Evolutionary conservation across 2,888 invertebrate genomes (phyloP), one percentile per base, ranked within the genome.

Genomic region (Dryococelus australis): DNA sequence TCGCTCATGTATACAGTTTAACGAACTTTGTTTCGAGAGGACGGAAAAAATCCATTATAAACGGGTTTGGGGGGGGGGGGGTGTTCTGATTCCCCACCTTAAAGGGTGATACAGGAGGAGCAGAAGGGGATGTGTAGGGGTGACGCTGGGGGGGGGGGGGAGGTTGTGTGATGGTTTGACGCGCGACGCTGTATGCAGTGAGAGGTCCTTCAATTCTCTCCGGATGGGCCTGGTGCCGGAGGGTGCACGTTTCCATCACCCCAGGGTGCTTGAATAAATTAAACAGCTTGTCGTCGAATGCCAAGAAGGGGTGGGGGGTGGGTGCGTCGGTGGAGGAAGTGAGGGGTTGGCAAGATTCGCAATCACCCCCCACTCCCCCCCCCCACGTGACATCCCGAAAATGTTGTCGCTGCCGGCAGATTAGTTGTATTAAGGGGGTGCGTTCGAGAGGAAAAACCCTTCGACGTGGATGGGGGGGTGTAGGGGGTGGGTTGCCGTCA

Each of bases 371-470:
- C 47, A 47, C 47, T 9, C 6, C 24, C 65, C 65, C 65, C 5
- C 65, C 65, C 65, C 35, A 35, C 35, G 35, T 4, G 35, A 35
- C 35, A 35, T 4, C 8, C 65, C n/a, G 65, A 65, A 65, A 65
- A 65, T 65, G 65, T 65, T 65, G 65, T 65, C 65, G 65, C 65
- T 65, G 65, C 65, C 65, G 65, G 65, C 65, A 65, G 65, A 65
- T 65, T 65, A 65, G 65, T 65, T 65, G 65, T 65, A 65, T 65
- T n/a, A n/a, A 65, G 65, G 65, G 47, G 65, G n/a, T 24, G 65
- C 65, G 65, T n/a, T 65, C 65, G 65, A 65, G 65, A 24, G 65
- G n/a, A 65, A 65, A n/a, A 65, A 20, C 65, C n/a, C 65, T 65
- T 6, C 65, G 65, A 1, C 8, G 20, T 8, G 10, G 65, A 20